Percentiles rank a stretch among this genome's conserved stretches.
Conservation (phyloP, 2,888 invertebrate species). For the Lutraria lutraria region DNA sequence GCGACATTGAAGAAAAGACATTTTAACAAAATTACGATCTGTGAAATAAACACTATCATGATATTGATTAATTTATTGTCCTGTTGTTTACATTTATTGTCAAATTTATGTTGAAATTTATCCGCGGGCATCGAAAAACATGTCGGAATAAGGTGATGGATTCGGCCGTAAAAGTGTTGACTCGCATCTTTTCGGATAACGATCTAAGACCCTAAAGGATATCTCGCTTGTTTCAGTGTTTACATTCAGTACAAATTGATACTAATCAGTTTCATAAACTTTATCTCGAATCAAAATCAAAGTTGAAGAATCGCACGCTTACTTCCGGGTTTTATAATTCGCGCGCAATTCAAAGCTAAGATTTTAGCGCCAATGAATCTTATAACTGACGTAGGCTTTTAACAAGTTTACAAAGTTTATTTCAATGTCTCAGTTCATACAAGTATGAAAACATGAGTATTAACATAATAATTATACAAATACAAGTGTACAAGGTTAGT, state of each 20-base stretch:
- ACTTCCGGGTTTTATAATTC: slow-evolving; percentile 26
- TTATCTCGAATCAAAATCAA: background rate
- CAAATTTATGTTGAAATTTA: slow-evolving; percentile 10
- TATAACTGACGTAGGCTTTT: background rate
- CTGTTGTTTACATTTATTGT: slow-evolving; percentile 28
- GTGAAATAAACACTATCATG: slow-evolving; percentile 17
- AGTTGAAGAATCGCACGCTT: background rate
- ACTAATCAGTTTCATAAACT: slow-evolving; percentile 43
- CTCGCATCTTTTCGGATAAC: slow-evolving; percentile 34
- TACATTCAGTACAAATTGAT: slow-evolving; percentile 57
- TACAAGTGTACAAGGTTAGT: no score
- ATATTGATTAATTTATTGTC: slow-evolving; percentile 52
- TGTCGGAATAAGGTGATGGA: slow-evolving; percentile 33
- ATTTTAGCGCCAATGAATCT: background rate
- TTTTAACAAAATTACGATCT: slow-evolving; percentile 18
- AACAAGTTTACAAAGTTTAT: no score
- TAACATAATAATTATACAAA: no score
- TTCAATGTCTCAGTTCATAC: no score
- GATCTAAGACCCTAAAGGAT: slow-evolving; percentile 8
- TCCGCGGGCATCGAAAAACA: slow-evolving; percentile 33
- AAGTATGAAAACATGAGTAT: no score
- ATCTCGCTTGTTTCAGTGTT: slow-evolving; percentile 15
- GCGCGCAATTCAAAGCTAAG: background rate
- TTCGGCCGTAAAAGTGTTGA: slow-evolving; percentile 47
- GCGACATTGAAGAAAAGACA: background rate